phyloP scores from a whole-genome alignment of 2,888 invertebrate genomes.

The Pyrrhia umbra region DNA sequence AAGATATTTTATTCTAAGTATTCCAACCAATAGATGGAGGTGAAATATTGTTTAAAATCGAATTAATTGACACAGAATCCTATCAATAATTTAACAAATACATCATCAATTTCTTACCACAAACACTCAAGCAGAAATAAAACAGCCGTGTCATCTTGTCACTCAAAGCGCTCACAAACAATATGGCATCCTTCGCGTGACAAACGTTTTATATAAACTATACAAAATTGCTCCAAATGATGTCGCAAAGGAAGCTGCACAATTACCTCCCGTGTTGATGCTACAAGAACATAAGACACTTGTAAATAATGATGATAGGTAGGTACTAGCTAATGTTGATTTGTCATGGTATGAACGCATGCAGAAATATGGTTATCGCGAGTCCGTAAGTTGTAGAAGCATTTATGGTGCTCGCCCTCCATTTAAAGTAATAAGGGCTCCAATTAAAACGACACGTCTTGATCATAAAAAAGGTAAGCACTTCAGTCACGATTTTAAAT shows the following conservation, averaged over 20 bases:
- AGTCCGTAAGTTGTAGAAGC: conserved; percentile 17
- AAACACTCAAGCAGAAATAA: conserved; percentile 70
- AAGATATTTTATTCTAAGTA: too few relatives aligned
- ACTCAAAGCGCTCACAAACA: conserved; percentile 64
- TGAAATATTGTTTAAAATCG: too few relatives aligned
- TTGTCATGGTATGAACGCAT: conserved; percentile 39
- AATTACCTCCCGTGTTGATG: conserved; percentile 75
- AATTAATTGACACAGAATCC: too few relatives aligned
- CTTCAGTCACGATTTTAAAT: not conserved
- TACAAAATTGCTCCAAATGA: conserved; percentile 84
- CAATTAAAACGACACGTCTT: too few relatives aligned
- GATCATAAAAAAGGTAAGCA: not conserved
- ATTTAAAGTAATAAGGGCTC: not conserved
- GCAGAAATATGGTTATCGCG: not conserved
- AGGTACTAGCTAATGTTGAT: conserved; percentile 39
- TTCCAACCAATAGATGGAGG: too few relatives aligned
- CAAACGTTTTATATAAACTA: conserved; percentile 84
- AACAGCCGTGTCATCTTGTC: conserved; percentile 73
- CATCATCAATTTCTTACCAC: conserved; percentile 70
- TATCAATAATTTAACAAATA: too few relatives aligned
- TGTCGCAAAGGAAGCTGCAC: conserved; percentile 82
- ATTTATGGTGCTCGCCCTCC: not conserved
- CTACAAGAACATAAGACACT: conserved; percentile 65
- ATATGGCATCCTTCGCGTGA: conserved; percentile 75
- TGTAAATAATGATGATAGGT: conserved; percentile 53